phyloP scores from a whole-genome alignment of 2,888 invertebrate species.

The Hybos culiciformis region DNA sequence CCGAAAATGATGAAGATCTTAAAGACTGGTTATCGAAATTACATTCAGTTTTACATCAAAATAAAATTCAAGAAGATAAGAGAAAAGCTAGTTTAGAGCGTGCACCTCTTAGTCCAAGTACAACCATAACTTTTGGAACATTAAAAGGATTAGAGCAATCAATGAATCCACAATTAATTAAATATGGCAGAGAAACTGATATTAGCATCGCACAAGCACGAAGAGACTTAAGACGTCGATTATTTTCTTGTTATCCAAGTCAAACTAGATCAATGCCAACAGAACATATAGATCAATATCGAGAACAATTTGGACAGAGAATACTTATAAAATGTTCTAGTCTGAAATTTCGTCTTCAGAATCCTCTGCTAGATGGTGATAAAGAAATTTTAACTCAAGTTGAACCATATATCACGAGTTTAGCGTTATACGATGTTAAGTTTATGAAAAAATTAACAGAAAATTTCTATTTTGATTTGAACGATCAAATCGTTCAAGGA shows the following conservation, averaged over 20 bases:
- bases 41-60: constrained; percentile 69
- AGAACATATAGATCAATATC: constrained; percentile 57
- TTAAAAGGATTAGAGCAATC: constrained; percentile 79
- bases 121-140: constrained; percentile 60
- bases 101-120: constrained; percentile 46
- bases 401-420: constrained; percentile 84
- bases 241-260: constrained; percentile 56
- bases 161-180: constrained; percentile 81
- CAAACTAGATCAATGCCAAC: constrained; percentile 30
- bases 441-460: constrained; percentile 80
- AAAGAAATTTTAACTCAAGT: constrained; percentile 57
- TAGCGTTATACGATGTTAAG: constrained; percentile 82
- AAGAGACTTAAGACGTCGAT: constrained; percentile 62
- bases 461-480: constrained; percentile 82
- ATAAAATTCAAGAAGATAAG: constrained; percentile 66
- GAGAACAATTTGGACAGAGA: constrained; percentile 77
- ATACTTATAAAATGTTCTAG: constrained; percentile 72
- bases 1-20: constrained; percentile 70
- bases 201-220: constrained; percentile 68
- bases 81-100: constrained; percentile 52
- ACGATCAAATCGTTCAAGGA: constrained; percentile 54
- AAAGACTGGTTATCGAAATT: constrained; percentile 74
- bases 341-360: constrained; percentile 69
- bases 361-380: constrained; percentile 42
- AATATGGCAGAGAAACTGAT: constrained; percentile 84